phyloP scores from a whole-genome alignment of 2,888 invertebrate genomes.

The Helleia helle region DNA sequence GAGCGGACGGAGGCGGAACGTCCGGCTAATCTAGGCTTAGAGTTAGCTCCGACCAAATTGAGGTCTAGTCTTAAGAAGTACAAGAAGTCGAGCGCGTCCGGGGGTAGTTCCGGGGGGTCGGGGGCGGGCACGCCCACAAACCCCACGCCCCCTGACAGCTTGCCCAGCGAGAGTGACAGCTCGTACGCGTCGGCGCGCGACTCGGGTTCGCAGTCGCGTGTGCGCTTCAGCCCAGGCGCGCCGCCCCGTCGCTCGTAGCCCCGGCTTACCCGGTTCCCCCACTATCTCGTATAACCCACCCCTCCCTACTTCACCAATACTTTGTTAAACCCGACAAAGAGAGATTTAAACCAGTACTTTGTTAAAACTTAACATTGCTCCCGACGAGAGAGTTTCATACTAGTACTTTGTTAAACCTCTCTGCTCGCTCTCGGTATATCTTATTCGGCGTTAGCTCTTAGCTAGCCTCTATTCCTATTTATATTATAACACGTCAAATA shows the following conservation, averaged over 20 bases:
- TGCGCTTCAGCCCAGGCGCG: slow-evolving; percentile 85
- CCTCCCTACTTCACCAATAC: not conserved
- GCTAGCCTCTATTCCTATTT: no score
- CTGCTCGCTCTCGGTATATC: no score
- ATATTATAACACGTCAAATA: no score
- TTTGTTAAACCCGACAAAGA: no score
- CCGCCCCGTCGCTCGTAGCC: slow-evolving; percentile 71
- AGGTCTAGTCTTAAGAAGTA: slow-evolving; percentile 87
- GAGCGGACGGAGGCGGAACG: slow-evolving; percentile 49
- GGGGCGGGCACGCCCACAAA: slow-evolving; percentile 85
- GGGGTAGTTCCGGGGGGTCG: slow-evolving; percentile 58
- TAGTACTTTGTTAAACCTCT: no score
- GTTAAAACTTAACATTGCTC: no score
- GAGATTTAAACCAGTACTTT: no score
- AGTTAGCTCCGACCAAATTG: slow-evolving; percentile 78
- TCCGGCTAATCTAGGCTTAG: slow-evolving; percentile 73
- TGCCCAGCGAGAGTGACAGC: slow-evolving; percentile 88
- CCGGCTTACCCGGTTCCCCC: slow-evolving; percentile 62
- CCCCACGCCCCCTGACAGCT: slow-evolving; percentile 88
- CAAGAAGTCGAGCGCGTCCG: slow-evolving; percentile 68
- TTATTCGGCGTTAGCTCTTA: no score
- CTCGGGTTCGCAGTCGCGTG: slow-evolving; percentile 80
- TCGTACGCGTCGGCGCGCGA: slow-evolving; percentile 91
- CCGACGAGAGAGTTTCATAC: no score
- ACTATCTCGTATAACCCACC: slow-evolving; percentile 58